Evolutionary conservation across 2,888 invertebrate species (phyloP).

Genomic region (Reticulitermes lucifugus): DNA sequence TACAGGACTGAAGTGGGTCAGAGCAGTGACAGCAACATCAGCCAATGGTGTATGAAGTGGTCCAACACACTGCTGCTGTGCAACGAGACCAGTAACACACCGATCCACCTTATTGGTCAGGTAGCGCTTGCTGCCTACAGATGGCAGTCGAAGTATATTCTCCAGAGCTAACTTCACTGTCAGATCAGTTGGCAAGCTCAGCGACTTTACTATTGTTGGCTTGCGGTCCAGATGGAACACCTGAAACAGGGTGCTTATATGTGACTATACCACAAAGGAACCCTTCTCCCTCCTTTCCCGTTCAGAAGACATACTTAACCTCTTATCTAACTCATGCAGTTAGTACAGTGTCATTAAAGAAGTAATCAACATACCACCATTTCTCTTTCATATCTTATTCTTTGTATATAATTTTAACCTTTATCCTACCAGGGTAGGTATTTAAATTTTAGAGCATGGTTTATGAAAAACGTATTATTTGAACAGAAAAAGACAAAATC

Average conservation of each 20-base stretch:
- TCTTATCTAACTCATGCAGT: no score
- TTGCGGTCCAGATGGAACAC: conserved; percentile 71
- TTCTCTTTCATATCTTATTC: no score
- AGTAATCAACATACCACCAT: no score
- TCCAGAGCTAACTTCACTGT: conserved; percentile 77
- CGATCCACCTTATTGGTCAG: conserved; percentile 96
- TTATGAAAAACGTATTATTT: no score
- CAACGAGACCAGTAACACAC: conserved; percentile 94
- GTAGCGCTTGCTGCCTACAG: conserved; percentile 95
- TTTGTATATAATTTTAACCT: no score
- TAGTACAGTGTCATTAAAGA: no score
- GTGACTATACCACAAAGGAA: no score
- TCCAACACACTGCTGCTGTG: conserved; percentile 98
- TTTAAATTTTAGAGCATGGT: no score
- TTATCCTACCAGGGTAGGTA: no score
- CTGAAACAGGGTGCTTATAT: conserved; percentile 57
- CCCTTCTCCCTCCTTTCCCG: no score
- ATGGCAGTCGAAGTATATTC: conserved; percentile 86
- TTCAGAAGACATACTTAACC: no score
- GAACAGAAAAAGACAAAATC: no score
- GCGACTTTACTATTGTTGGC: conserved; percentile 64
- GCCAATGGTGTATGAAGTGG: conserved; percentile 96
- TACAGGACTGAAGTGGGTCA: conserved; percentile 83
- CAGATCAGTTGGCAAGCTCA: conserved; percentile 69
- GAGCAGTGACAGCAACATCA: conserved; percentile 91